Base-by-base conservation (phyloP, 37 sponge, comb jelly and placozoan genomes). In the Ianthella basta region DNA sequence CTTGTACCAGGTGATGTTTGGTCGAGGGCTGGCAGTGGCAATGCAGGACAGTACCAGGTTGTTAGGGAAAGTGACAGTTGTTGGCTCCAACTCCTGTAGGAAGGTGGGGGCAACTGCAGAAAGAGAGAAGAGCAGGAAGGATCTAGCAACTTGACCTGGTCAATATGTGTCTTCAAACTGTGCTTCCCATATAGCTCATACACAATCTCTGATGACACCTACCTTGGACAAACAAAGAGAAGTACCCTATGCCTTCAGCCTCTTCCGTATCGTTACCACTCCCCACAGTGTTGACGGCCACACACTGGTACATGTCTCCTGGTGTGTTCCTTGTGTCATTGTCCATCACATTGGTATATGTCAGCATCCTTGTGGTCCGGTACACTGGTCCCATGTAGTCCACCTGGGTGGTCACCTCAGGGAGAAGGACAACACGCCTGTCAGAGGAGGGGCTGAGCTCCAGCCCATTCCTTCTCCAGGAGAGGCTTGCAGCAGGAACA, bases 1-100 rank as follows among this genome's bases (percentile, higher is more conserved):
- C 54, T 84, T 88, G 54, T 56, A 80, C 92, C 92, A 92, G 27
- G 80, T 79, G 80, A 92, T 83, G 56, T 78, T 4, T 23, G 92
- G 92, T 67, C 79, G 73, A 27, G 92, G 92, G 16, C 40, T 32
- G 21, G 56, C 92, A 60, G 86, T 82, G 54, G 83, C 88, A 56
- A 12, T 37, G 54, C 92, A 91, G 61, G 63, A 30, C 25, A 92
- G 67, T 30, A 36, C 56, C 29, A 61, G 74, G 25, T 54, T 15
- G 37, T 39, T 29, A 27, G 35, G 33, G 12, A 67, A 44, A 15
- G 72, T 39, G 21, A 79, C 80, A 37, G 54, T 56, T 13, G 78
- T 75, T 75, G 78, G 20, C 8, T 10, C 37, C 25, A 50, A 39
- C 4, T 24, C 54, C 20, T 50, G 44, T 14, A n/a, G n/a, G n/a